Evolutionary conservation across 1,140 invertebrate genomes (phyloP).

Genomic region (Caenorhabditis brenneri): DNA sequence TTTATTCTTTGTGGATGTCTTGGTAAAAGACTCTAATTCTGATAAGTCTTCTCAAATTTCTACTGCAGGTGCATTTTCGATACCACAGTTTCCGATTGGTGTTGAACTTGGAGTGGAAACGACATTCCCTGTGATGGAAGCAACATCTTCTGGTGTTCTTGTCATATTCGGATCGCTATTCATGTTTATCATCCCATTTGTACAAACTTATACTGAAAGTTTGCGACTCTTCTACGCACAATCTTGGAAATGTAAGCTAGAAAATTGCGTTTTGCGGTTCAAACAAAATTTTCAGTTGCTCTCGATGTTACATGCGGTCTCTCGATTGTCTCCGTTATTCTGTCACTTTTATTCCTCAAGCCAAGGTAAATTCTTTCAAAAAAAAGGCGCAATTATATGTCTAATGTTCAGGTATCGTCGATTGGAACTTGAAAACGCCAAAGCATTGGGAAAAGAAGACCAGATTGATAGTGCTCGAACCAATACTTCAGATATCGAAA

Average conservation of each 20-base stretch:
- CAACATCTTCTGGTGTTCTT: slow-evolving; percentile 63
- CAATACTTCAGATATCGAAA: neutral
- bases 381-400: neutral
- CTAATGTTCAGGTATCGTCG: neutral
- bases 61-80: slow-evolving; percentile 57
- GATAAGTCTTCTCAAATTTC: neutral
- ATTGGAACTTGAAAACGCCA: slow-evolving; percentile 9
- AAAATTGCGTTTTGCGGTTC: neutral
- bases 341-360: neutral
- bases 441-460: neutral
- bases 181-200: slow-evolving; percentile 27
- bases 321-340: neutral
- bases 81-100: slow-evolving; percentile 65
- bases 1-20: slow-evolving; percentile 1
- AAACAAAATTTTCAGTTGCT: neutral
- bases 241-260: slow-evolving; percentile 25
- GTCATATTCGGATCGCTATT: slow-evolving; percentile 18
- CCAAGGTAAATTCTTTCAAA: neutral
- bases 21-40: neutral
- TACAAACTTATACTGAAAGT: slow-evolving; percentile 4
- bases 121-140: slow-evolving; percentile 66
- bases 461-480: neutral
- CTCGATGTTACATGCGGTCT: slow-evolving; percentile 6
- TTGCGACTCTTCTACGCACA: neutral
- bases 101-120: slow-evolving; percentile 65